Conservation (phyloP, 2,797 vertebrate genomes). For the Cyclura pinguis region DNA sequence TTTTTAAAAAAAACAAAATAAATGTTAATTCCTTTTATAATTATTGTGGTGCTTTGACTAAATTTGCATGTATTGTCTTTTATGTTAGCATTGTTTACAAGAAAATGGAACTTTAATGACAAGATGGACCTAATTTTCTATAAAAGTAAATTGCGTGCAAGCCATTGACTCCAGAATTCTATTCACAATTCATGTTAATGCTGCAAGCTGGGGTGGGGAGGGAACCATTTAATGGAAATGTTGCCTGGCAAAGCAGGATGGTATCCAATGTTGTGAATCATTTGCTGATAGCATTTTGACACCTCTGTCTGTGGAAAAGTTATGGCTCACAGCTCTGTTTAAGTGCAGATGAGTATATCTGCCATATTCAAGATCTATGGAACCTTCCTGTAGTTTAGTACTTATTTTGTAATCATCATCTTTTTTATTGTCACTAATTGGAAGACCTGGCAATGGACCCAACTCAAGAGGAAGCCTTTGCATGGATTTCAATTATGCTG, state of each 20-base stretch:
- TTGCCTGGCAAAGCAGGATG: not conserved
- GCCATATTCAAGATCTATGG: not conserved
- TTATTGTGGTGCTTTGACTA: slow-evolving; percentile 29
- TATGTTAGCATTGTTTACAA: slow-evolving; percentile 74
- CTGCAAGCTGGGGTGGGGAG: slow-evolving; percentile 20
- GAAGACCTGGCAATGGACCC: not conserved
- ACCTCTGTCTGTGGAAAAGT: not conserved
- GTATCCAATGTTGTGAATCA: slow-evolving; percentile 16
- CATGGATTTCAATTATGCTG: not conserved
- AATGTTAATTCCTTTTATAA: not conserved
- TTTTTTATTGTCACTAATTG: slow-evolving; percentile 13
- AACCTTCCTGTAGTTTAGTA: not conserved
- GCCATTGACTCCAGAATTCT: slow-evolving; percentile 61
- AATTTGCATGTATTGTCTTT: slow-evolving; percentile 68
- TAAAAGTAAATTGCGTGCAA: slow-evolving; percentile 64
- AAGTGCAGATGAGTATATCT: slow-evolving; percentile 6
- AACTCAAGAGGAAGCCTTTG: not conserved
- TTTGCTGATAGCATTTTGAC: slow-evolving; percentile 39
- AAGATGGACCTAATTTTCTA: slow-evolving; percentile 72
- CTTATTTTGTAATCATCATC: not conserved
- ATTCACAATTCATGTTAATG: slow-evolving; percentile 70
- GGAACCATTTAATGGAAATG: slow-evolving; percentile 22
- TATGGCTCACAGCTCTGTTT: slow-evolving; percentile 25
- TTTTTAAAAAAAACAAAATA: not conserved
- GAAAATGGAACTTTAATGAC: slow-evolving; percentile 75